Conservation (phyloP, 2,797 vertebrate species). For the Sebastes cheni region DNA sequence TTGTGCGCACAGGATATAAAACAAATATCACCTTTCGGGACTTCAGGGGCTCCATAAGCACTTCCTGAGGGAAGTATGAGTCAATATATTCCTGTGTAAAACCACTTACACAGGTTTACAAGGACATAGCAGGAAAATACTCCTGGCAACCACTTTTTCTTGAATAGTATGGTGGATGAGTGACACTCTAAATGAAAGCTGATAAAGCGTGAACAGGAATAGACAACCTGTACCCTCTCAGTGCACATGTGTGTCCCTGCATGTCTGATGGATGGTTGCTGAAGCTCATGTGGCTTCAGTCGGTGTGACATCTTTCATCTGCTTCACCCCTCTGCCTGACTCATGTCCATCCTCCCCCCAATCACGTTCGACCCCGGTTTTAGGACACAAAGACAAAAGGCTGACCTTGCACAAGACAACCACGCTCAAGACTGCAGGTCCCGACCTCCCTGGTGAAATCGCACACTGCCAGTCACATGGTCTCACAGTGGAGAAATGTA, state of each 20-base stretch:
- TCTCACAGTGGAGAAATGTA: constrained; percentile 23
- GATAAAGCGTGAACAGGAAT: neutral
- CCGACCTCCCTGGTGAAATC: constrained; percentile 44
- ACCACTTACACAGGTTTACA: neutral
- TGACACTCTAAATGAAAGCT: neutral
- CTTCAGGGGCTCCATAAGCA: neutral
- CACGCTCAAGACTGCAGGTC: constrained; percentile 8
- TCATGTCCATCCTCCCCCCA: neutral
- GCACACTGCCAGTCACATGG: constrained; percentile 60
- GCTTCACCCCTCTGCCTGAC: neutral
- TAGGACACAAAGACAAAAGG: constrained; percentile 15
- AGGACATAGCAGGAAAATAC: neutral
- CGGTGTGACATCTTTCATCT: neutral
- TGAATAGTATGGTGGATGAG: neutral
- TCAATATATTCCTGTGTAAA: neutral
- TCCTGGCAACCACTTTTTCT: neutral
- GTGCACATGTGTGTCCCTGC: neutral
- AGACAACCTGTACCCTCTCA: neutral
- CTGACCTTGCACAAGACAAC: constrained; percentile 48
- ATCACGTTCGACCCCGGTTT: neutral
- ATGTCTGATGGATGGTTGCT: neutral
- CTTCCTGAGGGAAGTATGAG: neutral
- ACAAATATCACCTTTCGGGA: neutral
- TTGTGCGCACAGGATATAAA: neutral
- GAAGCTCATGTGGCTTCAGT: neutral